Percentiles rank a stretch among this genome's conserved stretches.
phyloP scores from a whole-genome alignment of 2,113 vertebrate genomes.

The Mus pahari region DNA sequence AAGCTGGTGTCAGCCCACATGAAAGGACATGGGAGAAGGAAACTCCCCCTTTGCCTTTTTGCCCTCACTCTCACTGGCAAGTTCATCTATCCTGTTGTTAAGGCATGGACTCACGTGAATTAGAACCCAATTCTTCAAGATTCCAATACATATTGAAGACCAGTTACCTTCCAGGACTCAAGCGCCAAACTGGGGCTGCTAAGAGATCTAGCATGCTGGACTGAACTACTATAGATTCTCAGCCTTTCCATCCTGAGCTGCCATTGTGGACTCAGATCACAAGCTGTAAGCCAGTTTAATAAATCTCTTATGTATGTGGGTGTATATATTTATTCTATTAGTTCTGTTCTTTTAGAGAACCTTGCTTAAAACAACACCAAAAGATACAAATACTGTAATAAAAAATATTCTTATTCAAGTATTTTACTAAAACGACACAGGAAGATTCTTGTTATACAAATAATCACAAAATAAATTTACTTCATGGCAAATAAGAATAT shows the following conservation, averaged over 20 bases:
- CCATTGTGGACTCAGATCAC: neutral
- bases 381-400: neutral
- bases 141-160: neutral
- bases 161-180: neutral
- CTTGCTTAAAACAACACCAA: neutral
- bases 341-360: neutral
- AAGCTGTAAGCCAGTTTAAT: neutral
- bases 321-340: neutral
- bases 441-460: conserved; percentile 28
- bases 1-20: neutral
- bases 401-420: neutral
- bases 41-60: neutral
- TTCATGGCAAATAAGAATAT: conserved; percentile 57
- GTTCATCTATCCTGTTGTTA: no score
- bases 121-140: neutral
- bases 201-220: neutral
- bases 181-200: neutral
- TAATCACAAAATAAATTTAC: conserved; percentile 15
- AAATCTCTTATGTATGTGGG: neutral
- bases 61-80: neutral
- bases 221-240: neutral
- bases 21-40: neutral
- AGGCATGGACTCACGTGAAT: neutral
- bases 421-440: neutral
- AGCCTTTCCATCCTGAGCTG: neutral